A percentile compares a stretch with the other conserved stretches of the same genome.
Evolutionary conservation across 1,140 invertebrate species (phyloP).

Genomic region (Eueides isabella): DNA sequence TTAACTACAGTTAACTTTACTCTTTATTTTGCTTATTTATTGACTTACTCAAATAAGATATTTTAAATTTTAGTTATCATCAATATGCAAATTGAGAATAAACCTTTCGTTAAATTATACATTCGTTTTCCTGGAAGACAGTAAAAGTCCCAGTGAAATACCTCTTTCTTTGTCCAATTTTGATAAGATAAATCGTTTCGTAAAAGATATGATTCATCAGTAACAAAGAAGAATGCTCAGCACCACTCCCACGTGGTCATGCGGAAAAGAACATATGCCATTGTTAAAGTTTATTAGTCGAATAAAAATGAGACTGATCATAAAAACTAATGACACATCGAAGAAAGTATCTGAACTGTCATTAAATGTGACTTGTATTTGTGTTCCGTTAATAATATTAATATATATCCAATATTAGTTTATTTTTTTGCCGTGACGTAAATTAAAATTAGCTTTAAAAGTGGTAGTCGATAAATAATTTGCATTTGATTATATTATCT

Average conservation of each 20-base stretch:
- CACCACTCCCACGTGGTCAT: slow-evolving; percentile 46
- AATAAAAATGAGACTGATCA: slow-evolving; percentile 13
- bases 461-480: too few species aligned
- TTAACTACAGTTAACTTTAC: too few species aligned
- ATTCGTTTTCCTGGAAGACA: too few species aligned
- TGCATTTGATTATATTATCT: too few species aligned
- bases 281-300: slow-evolving; percentile 44
- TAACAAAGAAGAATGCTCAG: slow-evolving; percentile 20
- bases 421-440: neutral
- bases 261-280: slow-evolving; percentile 61
- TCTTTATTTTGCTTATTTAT: neutral
- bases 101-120: too few species aligned
- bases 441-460: neutral
- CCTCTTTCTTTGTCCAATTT: neutral
- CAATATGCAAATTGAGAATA: neutral
- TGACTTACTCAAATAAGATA: neutral
- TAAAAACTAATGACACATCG: slow-evolving; percentile 5
- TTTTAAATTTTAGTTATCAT: neutral
- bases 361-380: neutral
- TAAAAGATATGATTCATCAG: slow-evolving; percentile 27
- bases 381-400: neutral
- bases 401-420: neutral
- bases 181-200: slow-evolving; percentile 28
- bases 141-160: neutral
- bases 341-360: neutral